These are phyloP conservation scores for Leptopilina syphax DNA, from an alignment of 2,888 invertebrate species.

Conservation along the genomic window DNA sequence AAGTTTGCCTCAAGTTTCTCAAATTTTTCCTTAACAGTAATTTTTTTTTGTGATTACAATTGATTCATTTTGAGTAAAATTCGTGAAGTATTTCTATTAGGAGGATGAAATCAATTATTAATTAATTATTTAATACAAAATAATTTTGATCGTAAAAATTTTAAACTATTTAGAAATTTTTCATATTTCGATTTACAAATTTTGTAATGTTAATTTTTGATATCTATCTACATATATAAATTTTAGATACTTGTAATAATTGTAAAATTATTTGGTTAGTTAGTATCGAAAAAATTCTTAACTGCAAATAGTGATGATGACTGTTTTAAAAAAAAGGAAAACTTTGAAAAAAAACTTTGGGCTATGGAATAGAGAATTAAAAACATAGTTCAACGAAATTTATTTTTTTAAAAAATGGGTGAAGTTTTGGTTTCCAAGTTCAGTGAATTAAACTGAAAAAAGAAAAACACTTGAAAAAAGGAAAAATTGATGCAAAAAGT, in stretches of 20 bases:
- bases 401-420: not conserved
- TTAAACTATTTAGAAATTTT: too few relatives aligned
- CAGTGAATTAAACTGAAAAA: conserved; percentile 26
- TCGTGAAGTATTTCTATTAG: too few relatives aligned
- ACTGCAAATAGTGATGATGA: not conserved
- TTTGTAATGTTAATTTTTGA: too few relatives aligned
- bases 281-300: not conserved
- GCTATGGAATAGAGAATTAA: not conserved
- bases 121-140: too few relatives aligned
- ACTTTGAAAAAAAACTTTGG: conserved; percentile 17
- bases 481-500: conserved; percentile 4
- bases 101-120: too few relatives aligned
- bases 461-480: conserved; percentile 10
- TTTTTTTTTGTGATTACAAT: too few relatives aligned
- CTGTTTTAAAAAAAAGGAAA: not conserved
- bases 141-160: too few relatives aligned
- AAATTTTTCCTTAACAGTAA: conserved; percentile 20
- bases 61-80: too few relatives aligned
- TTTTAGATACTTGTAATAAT: not conserved
- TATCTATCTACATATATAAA: too few relatives aligned
- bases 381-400: conserved; percentile 27
- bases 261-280: not conserved
- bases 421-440: conserved; percentile 35
- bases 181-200: too few relatives aligned
- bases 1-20: conserved; percentile 16